phyloP scores from a whole-genome alignment of 2,113 vertebrate species.

The Cynoglossus semilaevis region DNA sequence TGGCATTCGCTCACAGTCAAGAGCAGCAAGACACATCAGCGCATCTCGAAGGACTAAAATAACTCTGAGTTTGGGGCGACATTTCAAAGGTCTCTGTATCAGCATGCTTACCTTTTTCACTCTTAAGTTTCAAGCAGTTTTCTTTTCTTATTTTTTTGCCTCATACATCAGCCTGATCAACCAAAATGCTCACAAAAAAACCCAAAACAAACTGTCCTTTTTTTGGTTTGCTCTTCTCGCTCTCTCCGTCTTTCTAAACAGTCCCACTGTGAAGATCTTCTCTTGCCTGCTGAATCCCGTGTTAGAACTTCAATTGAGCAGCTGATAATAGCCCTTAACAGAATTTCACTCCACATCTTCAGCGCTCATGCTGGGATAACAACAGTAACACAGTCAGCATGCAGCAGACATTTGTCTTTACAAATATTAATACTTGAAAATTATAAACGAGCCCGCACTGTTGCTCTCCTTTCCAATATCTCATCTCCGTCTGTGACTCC shows the following conservation, averaged over 20 bases:
- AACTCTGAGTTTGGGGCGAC: no score
- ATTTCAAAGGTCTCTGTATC: no score
- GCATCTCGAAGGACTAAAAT: no score
- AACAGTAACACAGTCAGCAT: background rate
- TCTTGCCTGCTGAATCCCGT: conserved; percentile 32
- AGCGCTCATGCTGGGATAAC: conserved; percentile 9
- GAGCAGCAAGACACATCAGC: no score
- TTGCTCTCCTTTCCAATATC: background rate
- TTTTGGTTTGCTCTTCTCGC: conserved; percentile 7
- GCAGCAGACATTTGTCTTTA: background rate
- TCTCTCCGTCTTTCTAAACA: conserved; percentile 3
- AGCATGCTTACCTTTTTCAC: no score
- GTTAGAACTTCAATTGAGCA: conserved; percentile 34
- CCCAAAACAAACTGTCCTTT: conserved; percentile 25
- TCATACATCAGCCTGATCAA: conserved; percentile 8
- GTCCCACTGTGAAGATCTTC: conserved; percentile 16
- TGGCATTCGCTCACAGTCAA: no score
- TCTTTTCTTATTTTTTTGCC: no score
- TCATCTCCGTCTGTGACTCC: background rate
- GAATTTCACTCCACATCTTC: conserved; percentile 17
- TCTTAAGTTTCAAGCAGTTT: no score
- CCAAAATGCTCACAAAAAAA: conserved; percentile 35
- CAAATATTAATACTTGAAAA: conserved; percentile 6
- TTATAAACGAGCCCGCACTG: conserved; percentile 1
- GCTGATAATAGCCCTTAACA: conserved; percentile 38